Evolutionary conservation across 2,888 invertebrate species (phyloP).

Genomic region (Sisyra nigra): DNA sequence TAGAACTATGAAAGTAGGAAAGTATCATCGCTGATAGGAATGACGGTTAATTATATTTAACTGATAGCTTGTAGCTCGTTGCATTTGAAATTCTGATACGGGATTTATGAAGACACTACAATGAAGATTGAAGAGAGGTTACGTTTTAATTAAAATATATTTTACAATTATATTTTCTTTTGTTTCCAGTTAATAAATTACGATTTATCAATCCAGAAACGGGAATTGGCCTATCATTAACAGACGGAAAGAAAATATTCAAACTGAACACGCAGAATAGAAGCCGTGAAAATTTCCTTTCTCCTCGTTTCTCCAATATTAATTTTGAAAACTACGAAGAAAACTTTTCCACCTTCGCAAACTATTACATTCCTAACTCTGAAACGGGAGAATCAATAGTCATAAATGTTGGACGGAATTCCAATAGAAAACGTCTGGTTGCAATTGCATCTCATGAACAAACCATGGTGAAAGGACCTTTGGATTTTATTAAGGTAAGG

Average conservation of each 20-base stretch:
- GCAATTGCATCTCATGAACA: constrained; percentile 25
- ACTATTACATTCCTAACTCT: constrained; percentile 19
- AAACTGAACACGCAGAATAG: neutral
- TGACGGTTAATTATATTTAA: no score
- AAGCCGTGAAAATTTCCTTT: no score
- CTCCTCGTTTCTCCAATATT: neutral
- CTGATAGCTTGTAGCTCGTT: no score
- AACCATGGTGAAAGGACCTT: constrained; percentile 19
- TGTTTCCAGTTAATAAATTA: neutral
- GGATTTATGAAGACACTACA: no score
- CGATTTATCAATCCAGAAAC: constrained; percentile 1
- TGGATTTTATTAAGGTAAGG: constrained; percentile 25
- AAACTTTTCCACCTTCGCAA: constrained; percentile 17
- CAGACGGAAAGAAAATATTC: constrained; percentile 3
- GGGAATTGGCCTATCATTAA: constrained; percentile 4
- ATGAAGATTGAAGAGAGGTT: no score
- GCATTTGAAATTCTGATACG: no score
- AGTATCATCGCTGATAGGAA: no score
- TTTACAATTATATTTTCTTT: neutral
- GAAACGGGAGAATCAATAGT: constrained; percentile 21
- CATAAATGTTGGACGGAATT: constrained; percentile 20
- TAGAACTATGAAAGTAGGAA: no score
- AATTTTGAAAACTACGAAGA: neutral
- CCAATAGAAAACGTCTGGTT: constrained; percentile 20
- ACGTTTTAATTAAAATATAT: neutral